Conservation (phyloP, 2,113 vertebrate species). For the Atrichornis clamosus region DNA sequence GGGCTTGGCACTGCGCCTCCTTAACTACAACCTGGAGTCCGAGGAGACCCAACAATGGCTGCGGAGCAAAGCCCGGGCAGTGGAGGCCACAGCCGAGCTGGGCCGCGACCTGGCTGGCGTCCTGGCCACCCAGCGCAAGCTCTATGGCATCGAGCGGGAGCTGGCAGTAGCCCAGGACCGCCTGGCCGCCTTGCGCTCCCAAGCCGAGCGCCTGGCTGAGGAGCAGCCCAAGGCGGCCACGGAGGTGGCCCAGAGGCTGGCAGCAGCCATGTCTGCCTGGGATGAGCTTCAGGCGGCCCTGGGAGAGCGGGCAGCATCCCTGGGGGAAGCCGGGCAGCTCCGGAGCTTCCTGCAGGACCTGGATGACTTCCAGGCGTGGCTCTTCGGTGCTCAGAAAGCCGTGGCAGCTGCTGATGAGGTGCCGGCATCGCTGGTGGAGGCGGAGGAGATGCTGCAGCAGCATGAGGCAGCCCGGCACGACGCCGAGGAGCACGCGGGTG, state of each 20-base stretch:
- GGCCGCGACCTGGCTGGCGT: constrained; percentile 87
- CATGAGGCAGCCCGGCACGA: constrained; percentile 80
- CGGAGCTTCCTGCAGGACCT: constrained; percentile 91
- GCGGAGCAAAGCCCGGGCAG: constrained; percentile 82
- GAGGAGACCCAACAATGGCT: constrained; percentile 93
- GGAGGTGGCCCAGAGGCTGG: constrained; percentile 72
- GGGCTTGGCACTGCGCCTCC: constrained; percentile 84
- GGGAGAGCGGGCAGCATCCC: constrained; percentile 78
- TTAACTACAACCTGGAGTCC: constrained; percentile 90
- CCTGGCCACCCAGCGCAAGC: constrained; percentile 92
- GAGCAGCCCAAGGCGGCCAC: constrained; percentile 81
- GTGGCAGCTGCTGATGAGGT: constrained; percentile 88
- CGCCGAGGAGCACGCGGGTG: constrained; percentile 76
- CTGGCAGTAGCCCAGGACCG: constrained; percentile 82
- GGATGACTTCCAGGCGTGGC: constrained; percentile 94
- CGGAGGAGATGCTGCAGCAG: constrained; percentile 82
- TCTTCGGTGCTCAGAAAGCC: constrained; percentile 87
- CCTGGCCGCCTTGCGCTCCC: constrained; percentile 74
- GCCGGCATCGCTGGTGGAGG: constrained; percentile 81
- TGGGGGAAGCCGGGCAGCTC: constrained; percentile 93
- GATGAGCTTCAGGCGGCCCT: constrained; percentile 80
- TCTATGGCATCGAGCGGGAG: constrained; percentile 90
- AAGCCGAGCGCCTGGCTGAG: constrained; percentile 76
- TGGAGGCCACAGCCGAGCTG: constrained; percentile 87
- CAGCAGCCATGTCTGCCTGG: constrained; percentile 75